Base-by-base conservation (phyloP, 2,888 invertebrate species). In the Apeira syringaria region DNA sequence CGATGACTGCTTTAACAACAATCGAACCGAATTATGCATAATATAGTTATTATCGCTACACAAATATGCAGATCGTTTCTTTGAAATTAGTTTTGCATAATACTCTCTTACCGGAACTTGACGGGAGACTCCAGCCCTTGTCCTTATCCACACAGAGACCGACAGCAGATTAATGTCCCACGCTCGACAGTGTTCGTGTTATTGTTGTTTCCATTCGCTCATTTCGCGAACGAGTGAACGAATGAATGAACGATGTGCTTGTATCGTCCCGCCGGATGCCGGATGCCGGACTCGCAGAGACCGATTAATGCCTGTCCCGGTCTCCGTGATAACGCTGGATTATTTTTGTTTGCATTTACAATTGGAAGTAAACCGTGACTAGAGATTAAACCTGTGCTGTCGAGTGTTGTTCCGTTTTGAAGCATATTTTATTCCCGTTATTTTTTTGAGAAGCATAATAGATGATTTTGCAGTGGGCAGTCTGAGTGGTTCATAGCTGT, bases 141-240 rank as follows among this genome's bases (percentile, higher is more conserved):
- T 39, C 29, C 41, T 47, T 43, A 48, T 49, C 50, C 47, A 26
- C 28, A 8, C 34, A n/a, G 28, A 39, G 29, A 26, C 39, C 32
- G 43, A 34, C 34, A 29, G 47, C 33, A 58, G 59, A 61, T 62
- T 56, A 61, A 62, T 64, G 54, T 47, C 44, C 50, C 53, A 49
- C 53, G 59, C 55, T 47, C 41, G 28, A 50, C 26, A 32, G 49
- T 48, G 46, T 58, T 59, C n/a, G n/a, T n/a, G n/a, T n/a, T n/a
- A n/a, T n/a, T n/a, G n/a, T 52, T 49, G 57, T 55, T 58, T 59
- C 47, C 60, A 56, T 60, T 63, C 60, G 58, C 46, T 56, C 63
- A 52, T 53, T 53, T 50, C 47, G 43, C 38, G 49, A 43, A 44
- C 43, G 47, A 52, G 40, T 47, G 52, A 54, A 52, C 43, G 47